These are phyloP conservation scores for Choristoneura fumiferana DNA, from an alignment of 1,140 invertebrate species.

Conservation along the genomic window DNA sequence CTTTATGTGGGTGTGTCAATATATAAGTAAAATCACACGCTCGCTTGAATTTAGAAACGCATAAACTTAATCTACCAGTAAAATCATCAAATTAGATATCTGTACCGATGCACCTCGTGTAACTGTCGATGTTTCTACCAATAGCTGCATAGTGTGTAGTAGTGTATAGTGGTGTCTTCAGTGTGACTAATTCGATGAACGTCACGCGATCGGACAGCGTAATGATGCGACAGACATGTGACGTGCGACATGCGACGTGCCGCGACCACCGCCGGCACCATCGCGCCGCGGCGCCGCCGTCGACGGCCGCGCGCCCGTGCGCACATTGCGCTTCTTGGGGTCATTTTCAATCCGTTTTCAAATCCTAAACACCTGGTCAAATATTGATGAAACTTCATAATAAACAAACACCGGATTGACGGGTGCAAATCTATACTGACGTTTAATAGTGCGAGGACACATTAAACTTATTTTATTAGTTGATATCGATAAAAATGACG, in stretches of 20 bases:
- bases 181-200: constrained; percentile 11
- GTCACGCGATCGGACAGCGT: constrained; percentile 2
- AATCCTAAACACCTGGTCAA: no score
- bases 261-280: not conserved
- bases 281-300: not conserved
- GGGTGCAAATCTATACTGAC: no score
- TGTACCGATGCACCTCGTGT: not conserved
- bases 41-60: not conserved
- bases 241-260: not conserved
- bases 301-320: no score
- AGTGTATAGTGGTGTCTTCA: not conserved
- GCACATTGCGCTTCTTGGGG: no score
- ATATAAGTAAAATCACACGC: not conserved
- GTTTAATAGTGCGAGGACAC: no score
- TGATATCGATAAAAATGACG: no score
- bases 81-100: not conserved
- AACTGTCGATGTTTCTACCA: constrained; percentile 5
- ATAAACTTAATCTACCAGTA: not conserved
- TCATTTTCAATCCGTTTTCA: no score
- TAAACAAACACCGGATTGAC: no score
- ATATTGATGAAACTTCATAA: no score
- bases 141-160: constrained; percentile 15
- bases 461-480: no score
- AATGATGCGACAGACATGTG: constrained; percentile 7
- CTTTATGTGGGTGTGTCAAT: not conserved